Conservation (phyloP, 2,113 vertebrate genomes). For the Porphyrio hochstetteri region DNA sequence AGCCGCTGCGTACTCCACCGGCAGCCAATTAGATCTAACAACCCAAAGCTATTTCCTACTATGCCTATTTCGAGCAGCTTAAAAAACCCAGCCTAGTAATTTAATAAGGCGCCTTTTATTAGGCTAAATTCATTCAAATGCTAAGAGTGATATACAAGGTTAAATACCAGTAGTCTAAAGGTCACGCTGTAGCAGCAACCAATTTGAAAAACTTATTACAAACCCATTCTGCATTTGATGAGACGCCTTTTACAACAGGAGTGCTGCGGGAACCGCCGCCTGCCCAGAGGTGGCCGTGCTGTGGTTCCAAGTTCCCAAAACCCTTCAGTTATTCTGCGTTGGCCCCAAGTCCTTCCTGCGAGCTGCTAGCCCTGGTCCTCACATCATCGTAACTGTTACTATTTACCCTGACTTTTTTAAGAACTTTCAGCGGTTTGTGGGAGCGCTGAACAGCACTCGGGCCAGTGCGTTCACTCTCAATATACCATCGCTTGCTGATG, state of each 20-base stretch:
- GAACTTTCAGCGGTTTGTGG: neutral
- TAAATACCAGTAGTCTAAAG: constrained; percentile 63
- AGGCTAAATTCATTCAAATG: constrained; percentile 57
- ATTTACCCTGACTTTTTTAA: neutral
- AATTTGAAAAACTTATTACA: constrained; percentile 71
- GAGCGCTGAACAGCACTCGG: neutral
- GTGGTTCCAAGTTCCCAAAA: neutral
- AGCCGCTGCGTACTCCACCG: neutral
- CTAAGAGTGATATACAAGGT: constrained; percentile 67
- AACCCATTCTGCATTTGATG: constrained; percentile 60
- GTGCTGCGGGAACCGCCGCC: neutral
- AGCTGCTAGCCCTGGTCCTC: neutral
- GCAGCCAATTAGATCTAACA: constrained; percentile 58
- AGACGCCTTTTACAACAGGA: constrained; percentile 50
- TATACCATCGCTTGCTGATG: neutral
- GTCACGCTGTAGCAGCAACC: constrained; percentile 55
- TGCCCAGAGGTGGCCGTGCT: neutral
- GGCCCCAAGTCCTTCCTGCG: neutral
- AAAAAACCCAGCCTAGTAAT: constrained; percentile 34
- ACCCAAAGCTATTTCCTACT: constrained; percentile 59
- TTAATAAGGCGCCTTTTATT: constrained; percentile 63
- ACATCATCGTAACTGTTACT: neutral
- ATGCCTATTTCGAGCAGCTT: neutral
- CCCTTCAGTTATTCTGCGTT: neutral
- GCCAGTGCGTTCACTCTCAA: neutral